A percentile compares a stretch with the other conserved stretches of the same genome.
These are phyloP conservation scores for Cheumatopsyche charites DNA, from an alignment of 1,140 invertebrate genomes.

Conservation along the genomic window DNA sequence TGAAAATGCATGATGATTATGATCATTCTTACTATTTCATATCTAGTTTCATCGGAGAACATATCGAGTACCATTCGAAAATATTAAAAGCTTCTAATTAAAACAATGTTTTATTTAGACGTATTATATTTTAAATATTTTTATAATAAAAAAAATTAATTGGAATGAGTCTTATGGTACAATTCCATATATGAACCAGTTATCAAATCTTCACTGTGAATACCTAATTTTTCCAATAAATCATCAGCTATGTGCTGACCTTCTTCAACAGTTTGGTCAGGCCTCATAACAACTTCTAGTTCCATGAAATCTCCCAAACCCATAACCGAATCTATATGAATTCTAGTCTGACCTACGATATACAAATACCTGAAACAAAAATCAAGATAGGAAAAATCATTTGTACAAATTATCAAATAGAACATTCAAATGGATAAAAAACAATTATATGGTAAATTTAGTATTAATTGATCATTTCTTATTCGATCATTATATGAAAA, in stretches of 20 bases:
- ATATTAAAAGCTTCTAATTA: conserved; percentile 62
- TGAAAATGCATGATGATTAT: conserved; percentile 86
- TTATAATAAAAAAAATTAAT: not conserved
- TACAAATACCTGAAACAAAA: conserved; percentile 68
- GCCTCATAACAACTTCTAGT: conserved; percentile 79
- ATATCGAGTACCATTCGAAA: conserved; percentile 88
- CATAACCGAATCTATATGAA: conserved; percentile 87
- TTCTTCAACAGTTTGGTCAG: conserved; percentile 70
- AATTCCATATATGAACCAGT: conserved; percentile 79
- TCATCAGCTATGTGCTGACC: conserved; percentile 75
- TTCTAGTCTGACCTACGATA: conserved; percentile 81
- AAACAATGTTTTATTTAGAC: conserved; percentile 10
- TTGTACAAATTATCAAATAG: not conserved
- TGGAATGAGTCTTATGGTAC: not conserved
- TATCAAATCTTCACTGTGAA: conserved; percentile 73
- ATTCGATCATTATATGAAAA: no score
- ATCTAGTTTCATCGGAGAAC: conserved; percentile 90
- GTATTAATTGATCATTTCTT: no score
- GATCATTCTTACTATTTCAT: conserved; percentile 98
- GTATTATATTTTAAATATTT: conserved; percentile 10
- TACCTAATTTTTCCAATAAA: conserved; percentile 71
- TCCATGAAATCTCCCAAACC: conserved; percentile 84
- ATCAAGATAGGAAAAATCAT: conserved; percentile 2
- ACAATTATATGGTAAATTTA: not conserved
- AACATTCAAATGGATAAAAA: not conserved